Conservation (phyloP, 2,888 invertebrate genomes). For the Oscheius onirici region DNA sequence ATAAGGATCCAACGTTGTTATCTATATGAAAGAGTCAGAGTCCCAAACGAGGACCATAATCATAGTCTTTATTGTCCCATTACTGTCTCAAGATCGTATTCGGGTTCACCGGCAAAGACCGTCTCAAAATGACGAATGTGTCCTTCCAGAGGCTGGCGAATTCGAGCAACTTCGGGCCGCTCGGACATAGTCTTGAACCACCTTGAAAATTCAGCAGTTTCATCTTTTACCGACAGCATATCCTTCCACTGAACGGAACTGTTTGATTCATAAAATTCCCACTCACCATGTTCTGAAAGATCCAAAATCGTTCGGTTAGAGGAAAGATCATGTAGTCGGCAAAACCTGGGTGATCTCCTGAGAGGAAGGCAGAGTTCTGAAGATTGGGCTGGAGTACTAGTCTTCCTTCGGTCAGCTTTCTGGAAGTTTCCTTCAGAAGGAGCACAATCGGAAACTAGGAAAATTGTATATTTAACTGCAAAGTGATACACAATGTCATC, state of each 20-base stretch:
- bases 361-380: not conserved
- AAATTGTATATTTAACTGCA: too few relatives aligned
- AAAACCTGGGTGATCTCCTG: conserved; percentile 7
- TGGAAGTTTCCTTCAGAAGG: not conserved
- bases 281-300: conserved; percentile 19
- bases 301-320: conserved; percentile 5
- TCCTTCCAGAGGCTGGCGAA: conserved; percentile 16
- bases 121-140: conserved; percentile 20
- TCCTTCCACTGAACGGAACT: conserved; percentile 12
- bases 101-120: conserved; percentile 5
- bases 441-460: too few relatives aligned
- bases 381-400: conserved; percentile 3
- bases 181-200: conserved; percentile 6
- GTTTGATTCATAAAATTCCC: not conserved
- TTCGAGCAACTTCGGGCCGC: not conserved
- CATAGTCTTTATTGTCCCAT: not conserved
- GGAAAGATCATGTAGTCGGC: conserved; percentile 23
- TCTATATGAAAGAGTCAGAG: conserved; percentile 30
- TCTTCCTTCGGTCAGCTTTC: not conserved
- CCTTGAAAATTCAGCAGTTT: not conserved
- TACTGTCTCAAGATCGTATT: conserved; percentile 9
- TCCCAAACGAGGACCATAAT: conserved; percentile 15
- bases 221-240: not conserved
- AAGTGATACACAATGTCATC: too few relatives aligned
- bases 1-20: conserved; percentile 32